Evolutionary conservation across 2,888 invertebrate genomes (phyloP).

Genomic region (Hyposoter dolosus): DNA sequence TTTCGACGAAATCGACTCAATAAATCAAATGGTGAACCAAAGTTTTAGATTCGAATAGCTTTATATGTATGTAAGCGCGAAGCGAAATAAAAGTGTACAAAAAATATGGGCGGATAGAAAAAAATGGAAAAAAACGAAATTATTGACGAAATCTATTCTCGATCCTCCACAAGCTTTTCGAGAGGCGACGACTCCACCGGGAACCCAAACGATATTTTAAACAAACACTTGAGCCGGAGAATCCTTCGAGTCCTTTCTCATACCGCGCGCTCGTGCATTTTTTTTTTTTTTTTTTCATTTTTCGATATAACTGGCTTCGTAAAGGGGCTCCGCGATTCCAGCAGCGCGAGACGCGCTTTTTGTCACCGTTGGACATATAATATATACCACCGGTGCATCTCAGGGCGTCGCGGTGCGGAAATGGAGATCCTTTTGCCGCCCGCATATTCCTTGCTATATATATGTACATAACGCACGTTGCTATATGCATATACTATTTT

Average conservation of each 20-base stretch:
- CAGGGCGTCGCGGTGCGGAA: conserved; percentile 59
- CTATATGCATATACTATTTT: conserved; percentile 25
- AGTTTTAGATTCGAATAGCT: background rate
- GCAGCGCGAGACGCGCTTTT: conserved; percentile 54
- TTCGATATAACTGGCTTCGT: conserved; percentile 14
- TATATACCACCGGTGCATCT: conserved; percentile 43
- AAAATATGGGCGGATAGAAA: conserved; percentile 1
- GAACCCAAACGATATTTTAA: conserved; percentile 62
- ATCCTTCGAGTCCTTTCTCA: conserved; percentile 45
- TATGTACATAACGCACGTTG: background rate
- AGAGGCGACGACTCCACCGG: conserved; percentile 27
- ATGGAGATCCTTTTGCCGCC: conserved; percentile 55
- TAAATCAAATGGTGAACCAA: background rate
- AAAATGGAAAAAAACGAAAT: conserved; percentile 14
- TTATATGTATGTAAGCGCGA: background rate
- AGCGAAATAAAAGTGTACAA: background rate
- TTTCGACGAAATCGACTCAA: background rate
- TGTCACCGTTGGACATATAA: conserved; percentile 39
- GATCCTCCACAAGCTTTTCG: conserved; percentile 12
- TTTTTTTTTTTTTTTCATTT: conserved; percentile 21
- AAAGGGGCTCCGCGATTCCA: conserved; percentile 41
- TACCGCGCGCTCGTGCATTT: conserved; percentile 15
- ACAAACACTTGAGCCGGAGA: conserved; percentile 58
- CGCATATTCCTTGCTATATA: conserved; percentile 35
- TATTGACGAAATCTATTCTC: conserved; percentile 29